Percentiles rank a stretch among this genome's conserved stretches.
Evolutionary conservation across 2,888 invertebrate genomes (phyloP).

Genomic region (Neocrepidodera transversa): DNA sequence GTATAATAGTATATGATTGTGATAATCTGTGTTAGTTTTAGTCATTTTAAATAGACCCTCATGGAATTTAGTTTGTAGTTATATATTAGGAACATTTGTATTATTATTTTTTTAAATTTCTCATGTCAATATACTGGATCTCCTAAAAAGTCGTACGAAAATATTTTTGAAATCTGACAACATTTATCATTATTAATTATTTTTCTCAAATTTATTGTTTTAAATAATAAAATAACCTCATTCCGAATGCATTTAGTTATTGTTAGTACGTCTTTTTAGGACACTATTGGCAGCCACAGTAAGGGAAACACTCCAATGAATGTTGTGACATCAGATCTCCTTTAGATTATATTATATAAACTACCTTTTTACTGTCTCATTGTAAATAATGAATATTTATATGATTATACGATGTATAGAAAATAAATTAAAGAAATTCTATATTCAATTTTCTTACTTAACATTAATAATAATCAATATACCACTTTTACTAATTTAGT

Average conservation of each 20-base stretch:
- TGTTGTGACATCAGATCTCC: slow-evolving; percentile 43
- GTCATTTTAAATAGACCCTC: slow-evolving; percentile 14
- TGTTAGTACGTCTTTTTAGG: slow-evolving; percentile 6
- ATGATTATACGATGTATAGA: slow-evolving; percentile 32
- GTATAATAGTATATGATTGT: slow-evolving; percentile 39
- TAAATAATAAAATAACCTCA: background rate
- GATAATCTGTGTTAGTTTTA: slow-evolving; percentile 39
- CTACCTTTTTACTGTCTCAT: slow-evolving; percentile 39
- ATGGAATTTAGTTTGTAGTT: slow-evolving; percentile 25
- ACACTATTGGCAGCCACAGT: slow-evolving; percentile 47
- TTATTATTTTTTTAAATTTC: slow-evolving; percentile 28
- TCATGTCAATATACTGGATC: slow-evolving; percentile 4
- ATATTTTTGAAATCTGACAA: background rate
- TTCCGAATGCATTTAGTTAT: background rate
- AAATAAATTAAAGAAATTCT: slow-evolving; percentile 5
- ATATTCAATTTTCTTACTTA: no score
- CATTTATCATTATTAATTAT: background rate
- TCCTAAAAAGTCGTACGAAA: background rate
- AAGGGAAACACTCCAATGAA: slow-evolving; percentile 55
- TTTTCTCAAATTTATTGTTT: background rate
- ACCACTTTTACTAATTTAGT: no score
- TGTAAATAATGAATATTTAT: slow-evolving; percentile 36
- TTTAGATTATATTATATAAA: slow-evolving; percentile 29
- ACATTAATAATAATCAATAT: no score
- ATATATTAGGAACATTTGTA: slow-evolving; percentile 22